phyloP scores from a whole-genome alignment of 2,113 vertebrate species.

The Etheostoma spectabile region DNA sequence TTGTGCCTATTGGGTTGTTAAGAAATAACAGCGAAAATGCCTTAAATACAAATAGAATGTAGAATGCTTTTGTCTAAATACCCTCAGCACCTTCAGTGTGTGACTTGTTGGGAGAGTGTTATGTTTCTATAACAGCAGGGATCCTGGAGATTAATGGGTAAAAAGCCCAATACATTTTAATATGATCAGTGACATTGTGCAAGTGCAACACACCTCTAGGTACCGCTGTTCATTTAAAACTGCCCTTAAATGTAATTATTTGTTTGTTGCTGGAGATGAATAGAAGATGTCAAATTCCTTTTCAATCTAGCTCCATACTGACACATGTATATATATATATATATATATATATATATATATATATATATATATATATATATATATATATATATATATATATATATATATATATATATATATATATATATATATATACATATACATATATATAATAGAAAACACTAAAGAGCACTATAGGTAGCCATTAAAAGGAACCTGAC shows the following conservation, averaged over 20 bases:
- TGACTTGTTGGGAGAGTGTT: neutral
- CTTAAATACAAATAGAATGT: neutral
- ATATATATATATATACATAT: neutral
- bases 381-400: too few species aligned
- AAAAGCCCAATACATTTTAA: neutral
- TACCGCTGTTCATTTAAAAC: neutral
- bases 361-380: too few species aligned
- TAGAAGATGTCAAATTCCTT: neutral
- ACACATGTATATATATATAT: neutral
- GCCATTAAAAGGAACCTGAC: neutral
- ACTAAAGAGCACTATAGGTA: neutral
- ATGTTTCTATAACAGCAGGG: constrained; percentile 6
- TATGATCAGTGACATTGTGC: neutral
- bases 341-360: too few species aligned
- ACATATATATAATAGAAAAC: too few species aligned
- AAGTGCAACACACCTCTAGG: neutral
- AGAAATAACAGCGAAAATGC: neutral
- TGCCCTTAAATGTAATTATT: neutral
- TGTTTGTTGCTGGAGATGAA: neutral
- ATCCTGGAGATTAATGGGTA: neutral
- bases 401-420: too few species aligned
- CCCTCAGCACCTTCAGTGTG: neutral
- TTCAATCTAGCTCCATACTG: neutral
- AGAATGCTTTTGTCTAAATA: neutral
- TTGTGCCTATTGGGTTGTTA: neutral